Conservation (phyloP, 92 coral and sea anemone species). For the Nematostella vectensis region DNA sequence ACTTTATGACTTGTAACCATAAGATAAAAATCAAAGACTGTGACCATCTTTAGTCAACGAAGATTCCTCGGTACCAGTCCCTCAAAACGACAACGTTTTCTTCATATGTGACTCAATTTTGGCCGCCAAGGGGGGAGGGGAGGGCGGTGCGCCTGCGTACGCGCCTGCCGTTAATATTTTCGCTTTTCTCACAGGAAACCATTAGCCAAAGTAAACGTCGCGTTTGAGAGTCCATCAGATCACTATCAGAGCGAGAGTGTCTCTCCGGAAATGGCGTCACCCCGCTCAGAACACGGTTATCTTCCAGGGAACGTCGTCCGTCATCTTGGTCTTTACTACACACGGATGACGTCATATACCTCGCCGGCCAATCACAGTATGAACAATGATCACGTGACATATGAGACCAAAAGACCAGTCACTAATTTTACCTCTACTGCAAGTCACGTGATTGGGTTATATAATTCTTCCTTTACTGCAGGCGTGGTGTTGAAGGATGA, state of each 20-base stretch:
- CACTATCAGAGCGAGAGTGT: constrained; percentile 9
- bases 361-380: background rate
- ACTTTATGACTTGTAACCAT: no score
- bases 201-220: constrained; percentile 21
- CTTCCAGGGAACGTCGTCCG: constrained; percentile 19
- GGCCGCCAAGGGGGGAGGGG: no score
- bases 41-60: no score
- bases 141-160: no score
- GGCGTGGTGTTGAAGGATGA: constrained; percentile 39
- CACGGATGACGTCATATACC: constrained; percentile 13
- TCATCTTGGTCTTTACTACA: constrained; percentile 15
- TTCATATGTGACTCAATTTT: no score
- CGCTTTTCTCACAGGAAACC: constrained; percentile 11
- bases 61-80: no score
- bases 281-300: constrained; percentile 34
- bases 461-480: constrained; percentile 2
- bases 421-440: background rate
- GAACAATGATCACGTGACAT: background rate
- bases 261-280: constrained; percentile 6
- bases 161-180: no score
- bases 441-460: background rate
- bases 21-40: no score
- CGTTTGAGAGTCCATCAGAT: constrained; percentile 16
- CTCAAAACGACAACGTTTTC: no score
- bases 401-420: background rate